Percentiles rank a stretch among this genome's conserved stretches.
phyloP scores from a whole-genome alignment of 1,140 invertebrate genomes.

The Heliconius congener region DNA sequence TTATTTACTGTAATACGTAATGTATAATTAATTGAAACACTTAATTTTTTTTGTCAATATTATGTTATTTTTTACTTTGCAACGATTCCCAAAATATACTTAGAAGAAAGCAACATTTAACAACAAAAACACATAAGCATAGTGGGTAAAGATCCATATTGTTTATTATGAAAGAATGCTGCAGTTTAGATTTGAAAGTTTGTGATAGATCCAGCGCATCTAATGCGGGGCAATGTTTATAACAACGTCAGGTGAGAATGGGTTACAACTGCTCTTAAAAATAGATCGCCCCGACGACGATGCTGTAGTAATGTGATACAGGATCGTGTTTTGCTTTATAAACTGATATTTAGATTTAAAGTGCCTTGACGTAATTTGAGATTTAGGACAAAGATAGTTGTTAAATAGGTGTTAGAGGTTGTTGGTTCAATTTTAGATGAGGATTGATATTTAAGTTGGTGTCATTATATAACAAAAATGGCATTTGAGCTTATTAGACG shows the following conservation, averaged over 20 bases:
- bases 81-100: not conserved
- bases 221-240: not conserved
- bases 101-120: not conserved
- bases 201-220: not conserved
- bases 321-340: not conserved
- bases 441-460: not conserved
- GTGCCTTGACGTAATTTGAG: not conserved
- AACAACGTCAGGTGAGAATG: constrained; percentile 11
- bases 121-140: not conserved
- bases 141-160: not conserved
- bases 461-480: too few relatives aligned
- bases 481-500: too few relatives aligned
- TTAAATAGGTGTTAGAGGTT: not conserved
- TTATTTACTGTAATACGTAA: too few relatives aligned
- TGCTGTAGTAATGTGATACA: not conserved
- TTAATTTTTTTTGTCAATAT: too few relatives aligned
- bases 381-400: not conserved
- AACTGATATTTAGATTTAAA: constrained; percentile 13
- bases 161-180: not conserved
- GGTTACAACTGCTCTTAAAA: constrained; percentile 8
- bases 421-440: too few relatives aligned
- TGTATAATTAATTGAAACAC: too few relatives aligned
- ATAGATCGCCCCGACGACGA: not conserved
- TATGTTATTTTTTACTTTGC: too few relatives aligned
- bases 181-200: not conserved